Evolutionary conservation across 2,797 vertebrate species (phyloP).

Genomic region (Philypnodon macrostomus): DNA sequence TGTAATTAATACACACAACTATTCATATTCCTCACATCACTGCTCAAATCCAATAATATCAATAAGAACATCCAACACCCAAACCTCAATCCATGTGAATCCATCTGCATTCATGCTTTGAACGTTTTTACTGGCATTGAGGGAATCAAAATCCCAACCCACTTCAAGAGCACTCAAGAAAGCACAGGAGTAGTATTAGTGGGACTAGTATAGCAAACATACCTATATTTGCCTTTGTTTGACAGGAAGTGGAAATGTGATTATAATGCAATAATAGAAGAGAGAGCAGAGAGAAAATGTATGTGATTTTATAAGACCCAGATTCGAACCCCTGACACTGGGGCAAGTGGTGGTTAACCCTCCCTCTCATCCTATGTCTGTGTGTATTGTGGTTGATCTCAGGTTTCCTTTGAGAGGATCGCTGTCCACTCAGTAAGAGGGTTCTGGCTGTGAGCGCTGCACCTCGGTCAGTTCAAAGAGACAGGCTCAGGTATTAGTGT

Average conservation of each 20-base stretch:
- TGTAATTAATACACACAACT: no score
- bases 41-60: slow-evolving; percentile 36
- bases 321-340: no score
- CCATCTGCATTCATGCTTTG: slow-evolving; percentile 17
- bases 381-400: slow-evolving; percentile 19
- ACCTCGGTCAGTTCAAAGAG: slow-evolving; percentile 46
- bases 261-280: no score
- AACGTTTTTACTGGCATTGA: slow-evolving; percentile 6
- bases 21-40: no score
- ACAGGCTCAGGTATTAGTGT: slow-evolving; percentile 53
- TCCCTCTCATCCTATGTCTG: no score
- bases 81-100: slow-evolving; percentile 19
- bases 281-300: no score
- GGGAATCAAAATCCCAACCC: background rate
- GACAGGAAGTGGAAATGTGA: no score
- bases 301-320: no score
- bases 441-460: slow-evolving; percentile 28
- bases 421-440: slow-evolving; percentile 25
- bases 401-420: slow-evolving; percentile 36
- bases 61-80: slow-evolving; percentile 29
- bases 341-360: no score
- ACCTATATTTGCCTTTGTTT: no score
- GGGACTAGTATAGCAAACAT: no score
- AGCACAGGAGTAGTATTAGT: no score
- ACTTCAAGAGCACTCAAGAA: background rate